These are phyloP conservation scores for Urocolius indicus DNA, from an alignment of 2,113 vertebrate genomes.

Conservation along the genomic window DNA sequence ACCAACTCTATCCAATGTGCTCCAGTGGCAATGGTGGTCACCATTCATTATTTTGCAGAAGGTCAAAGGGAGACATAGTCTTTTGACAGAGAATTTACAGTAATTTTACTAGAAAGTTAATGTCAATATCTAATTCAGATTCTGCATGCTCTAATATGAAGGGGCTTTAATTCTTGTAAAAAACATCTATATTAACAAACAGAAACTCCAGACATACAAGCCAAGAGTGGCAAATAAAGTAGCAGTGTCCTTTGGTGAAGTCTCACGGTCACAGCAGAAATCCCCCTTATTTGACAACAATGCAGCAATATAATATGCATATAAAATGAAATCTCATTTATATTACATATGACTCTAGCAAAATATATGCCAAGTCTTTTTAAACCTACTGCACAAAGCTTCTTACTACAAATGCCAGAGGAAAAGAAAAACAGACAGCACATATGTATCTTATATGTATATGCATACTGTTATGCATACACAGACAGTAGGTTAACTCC, in stretches of 20 bases:
- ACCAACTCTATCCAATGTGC: background rate
- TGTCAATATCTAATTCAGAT: background rate
- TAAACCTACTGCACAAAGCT: background rate
- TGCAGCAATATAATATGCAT: background rate
- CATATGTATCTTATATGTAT: background rate
- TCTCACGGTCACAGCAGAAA: background rate
- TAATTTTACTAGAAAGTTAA: background rate
- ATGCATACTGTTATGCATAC: background rate
- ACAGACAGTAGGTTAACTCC: background rate
- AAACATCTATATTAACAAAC: background rate
- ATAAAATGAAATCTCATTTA: background rate
- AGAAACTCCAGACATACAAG: background rate
- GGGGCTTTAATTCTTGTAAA: background rate
- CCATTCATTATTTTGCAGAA: background rate
- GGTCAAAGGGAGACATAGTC: background rate
- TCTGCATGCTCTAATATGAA: background rate
- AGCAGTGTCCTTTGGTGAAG: background rate
- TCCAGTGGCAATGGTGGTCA: background rate
- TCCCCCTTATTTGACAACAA: background rate
- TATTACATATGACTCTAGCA: background rate
- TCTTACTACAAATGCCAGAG: background rate
- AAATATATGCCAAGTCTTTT: background rate
- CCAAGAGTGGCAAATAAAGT: background rate
- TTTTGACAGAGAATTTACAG: background rate
- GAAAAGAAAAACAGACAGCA: background rate